A percentile compares a stretch with the other conserved stretches of the same genome.
These are phyloP conservation scores for Ormyrus pomaceus DNA, from an alignment of 2,888 invertebrate genomes.

Conservation along the genomic window DNA sequence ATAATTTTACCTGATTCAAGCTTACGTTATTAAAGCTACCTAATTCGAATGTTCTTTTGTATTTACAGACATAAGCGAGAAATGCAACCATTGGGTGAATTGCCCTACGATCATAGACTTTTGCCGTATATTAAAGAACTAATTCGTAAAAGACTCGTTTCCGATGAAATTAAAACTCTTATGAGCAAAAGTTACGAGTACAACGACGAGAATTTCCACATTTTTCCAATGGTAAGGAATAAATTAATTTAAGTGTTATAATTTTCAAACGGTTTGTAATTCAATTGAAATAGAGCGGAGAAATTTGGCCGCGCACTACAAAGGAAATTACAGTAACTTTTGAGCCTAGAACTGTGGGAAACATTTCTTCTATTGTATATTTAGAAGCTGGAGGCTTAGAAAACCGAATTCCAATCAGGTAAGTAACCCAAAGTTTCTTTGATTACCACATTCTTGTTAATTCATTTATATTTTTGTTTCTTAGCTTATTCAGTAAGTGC, in stretches of 20 bases:
- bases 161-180: conserved; percentile 72
- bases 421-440: conserved; percentile 40
- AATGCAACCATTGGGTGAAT: not conserved
- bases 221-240: conserved; percentile 77
- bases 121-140: conserved; percentile 56
- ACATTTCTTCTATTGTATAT: conserved; percentile 77
- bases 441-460: conserved; percentile 5
- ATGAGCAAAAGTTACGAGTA: conserved; percentile 67
- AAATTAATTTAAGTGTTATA: not conserved
- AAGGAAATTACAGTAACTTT: conserved; percentile 79
- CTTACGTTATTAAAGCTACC: too few relatives aligned
- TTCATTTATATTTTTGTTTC: conserved; percentile 8
- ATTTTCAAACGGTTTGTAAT: not conserved
- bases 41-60: too few relatives aligned
- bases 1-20: not conserved
- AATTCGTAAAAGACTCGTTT: conserved; percentile 74
- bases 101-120: not conserved
- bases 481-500: conserved; percentile 77
- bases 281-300: conserved; percentile 76
- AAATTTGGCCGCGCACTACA: conserved; percentile 79
- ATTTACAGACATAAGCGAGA: conserved; percentile 11
- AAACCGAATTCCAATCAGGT: conserved; percentile 77
- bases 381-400: conserved; percentile 79
- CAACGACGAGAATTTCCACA: conserved; percentile 73
- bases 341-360: conserved; percentile 77